These are phyloP conservation scores for Dendroctonus valens DNA, from an alignment of 1,140 invertebrate species.

Conservation along the genomic window DNA sequence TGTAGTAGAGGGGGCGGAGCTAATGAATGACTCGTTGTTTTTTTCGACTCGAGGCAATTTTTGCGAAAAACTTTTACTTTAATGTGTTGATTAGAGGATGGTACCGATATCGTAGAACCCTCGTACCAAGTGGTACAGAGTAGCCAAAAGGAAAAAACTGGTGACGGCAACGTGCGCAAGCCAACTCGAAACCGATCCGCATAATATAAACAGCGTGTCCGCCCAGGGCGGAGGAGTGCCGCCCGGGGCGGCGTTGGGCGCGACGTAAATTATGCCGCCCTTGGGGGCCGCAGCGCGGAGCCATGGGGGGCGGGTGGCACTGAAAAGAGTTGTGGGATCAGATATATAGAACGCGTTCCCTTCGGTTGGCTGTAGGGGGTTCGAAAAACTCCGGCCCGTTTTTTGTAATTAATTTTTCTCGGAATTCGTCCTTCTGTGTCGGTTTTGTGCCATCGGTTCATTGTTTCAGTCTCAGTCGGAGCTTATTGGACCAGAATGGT, in stretches of 20 bases:
- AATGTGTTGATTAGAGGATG: too few relatives aligned
- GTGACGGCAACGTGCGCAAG: conserved; percentile 14
- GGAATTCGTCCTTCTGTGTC: too few relatives aligned
- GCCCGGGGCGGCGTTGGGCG: conserved; percentile 29
- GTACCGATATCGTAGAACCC: too few relatives aligned
- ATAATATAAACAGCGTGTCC: conserved; percentile 33
- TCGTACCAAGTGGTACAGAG: too few relatives aligned
- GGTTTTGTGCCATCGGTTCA: too few relatives aligned
- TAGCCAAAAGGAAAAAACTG: conserved; percentile 8
- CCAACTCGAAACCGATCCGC: conserved; percentile 17
- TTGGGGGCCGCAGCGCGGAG: conserved; percentile 4
- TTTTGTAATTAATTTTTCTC: conserved; percentile 1
- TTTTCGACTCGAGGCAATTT: too few relatives aligned
- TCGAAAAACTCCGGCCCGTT: not conserved
- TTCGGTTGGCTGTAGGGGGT: conserved; percentile 4
- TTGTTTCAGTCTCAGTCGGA: too few relatives aligned
- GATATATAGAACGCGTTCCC: conserved; percentile 27
- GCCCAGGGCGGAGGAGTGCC: conserved; percentile 32
- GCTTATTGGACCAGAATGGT: too few relatives aligned
- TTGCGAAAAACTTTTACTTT: too few relatives aligned
- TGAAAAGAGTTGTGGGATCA: conserved; percentile 28
- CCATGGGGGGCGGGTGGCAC: conserved; percentile 1
- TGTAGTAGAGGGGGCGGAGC: too few relatives aligned
- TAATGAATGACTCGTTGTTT: too few relatives aligned
- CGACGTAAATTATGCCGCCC: conserved; percentile 33